Base-by-base conservation (phyloP, 2,797 vertebrate species). In the Borostomias antarcticus region DNA sequence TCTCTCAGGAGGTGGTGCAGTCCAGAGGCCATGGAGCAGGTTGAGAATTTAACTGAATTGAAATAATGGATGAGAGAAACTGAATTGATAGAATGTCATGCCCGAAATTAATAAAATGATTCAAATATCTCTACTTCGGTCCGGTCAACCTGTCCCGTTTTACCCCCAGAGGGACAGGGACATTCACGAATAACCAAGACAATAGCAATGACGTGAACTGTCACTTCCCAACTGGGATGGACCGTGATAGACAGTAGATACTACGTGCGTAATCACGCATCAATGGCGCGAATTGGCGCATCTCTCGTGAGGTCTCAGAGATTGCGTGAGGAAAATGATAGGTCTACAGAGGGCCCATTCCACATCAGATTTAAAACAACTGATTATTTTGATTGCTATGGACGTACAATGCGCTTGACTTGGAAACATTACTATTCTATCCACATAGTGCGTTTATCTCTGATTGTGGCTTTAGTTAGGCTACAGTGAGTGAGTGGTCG, bases 191-290 rank as follows among this genome's bases (percentile, higher is more conserved):
- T n/a, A n/a, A n/a, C n/a, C n/a, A n/a, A n/a, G n/a, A n/a, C n/a
- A n/a, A n/a, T n/a, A n/a, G n/a, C n/a, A n/a, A n/a, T n/a, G n/a
- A n/a, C n/a, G n/a, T n/a, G n/a, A n/a, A n/a, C n/a, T n/a, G n/a
- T n/a, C n/a, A n/a, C n/a, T n/a, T n/a, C n/a, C n/a, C n/a, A n/a
- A n/a, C n/a, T n/a, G n/a, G n/a, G n/a, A n/a, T n/a, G n/a, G n/a
- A n/a, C 9, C 40, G 6, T 45, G 40, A n/a, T 5, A 17, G 3
- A n/a, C 17, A n/a, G 40, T 45, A 35, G n/a, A n/a, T n/a, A 15
- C 37, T 17, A 13, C 37, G 8, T 58, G 56, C 56, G 33, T 37
- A 58, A 58, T 37, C 32, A 10, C 56, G 19, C 33, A 58, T 25
- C 21, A 58, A 23, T 25, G 19, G 33, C 37, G 26, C 40, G n/a